Percentiles rank a stretch among this genome's conserved stretches.
Evolutionary conservation across 2,888 invertebrate genomes (phyloP).

Genomic region (Hypsopygia costalis): DNA sequence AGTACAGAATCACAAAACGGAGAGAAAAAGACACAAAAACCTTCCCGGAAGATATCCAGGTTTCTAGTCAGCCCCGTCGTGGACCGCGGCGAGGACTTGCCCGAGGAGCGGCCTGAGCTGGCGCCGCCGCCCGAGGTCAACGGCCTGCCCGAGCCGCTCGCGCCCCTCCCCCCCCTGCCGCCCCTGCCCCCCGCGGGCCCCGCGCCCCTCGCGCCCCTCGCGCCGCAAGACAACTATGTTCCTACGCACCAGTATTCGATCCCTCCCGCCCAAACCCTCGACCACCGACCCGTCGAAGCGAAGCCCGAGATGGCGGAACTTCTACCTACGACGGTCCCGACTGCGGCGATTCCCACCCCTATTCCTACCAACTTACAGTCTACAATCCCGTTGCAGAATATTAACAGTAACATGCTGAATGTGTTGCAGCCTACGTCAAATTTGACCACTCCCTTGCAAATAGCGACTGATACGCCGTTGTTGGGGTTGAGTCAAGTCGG

Average conservation of each 20-base stretch:
- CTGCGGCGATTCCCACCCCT: conserved; percentile 19
- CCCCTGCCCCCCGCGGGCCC: too few relatives aligned
- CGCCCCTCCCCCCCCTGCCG: too few relatives aligned
- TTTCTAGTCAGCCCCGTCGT: conserved; percentile 91
- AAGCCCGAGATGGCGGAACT: background rate
- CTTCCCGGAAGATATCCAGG: conserved; percentile 87
- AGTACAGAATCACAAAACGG: conserved; percentile 60
- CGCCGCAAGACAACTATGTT: conserved; percentile 31
- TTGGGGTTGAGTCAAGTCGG: conserved; percentile 60
- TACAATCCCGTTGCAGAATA: conserved; percentile 17
- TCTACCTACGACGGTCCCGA: conserved; percentile 10
- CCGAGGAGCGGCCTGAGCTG: conserved; percentile 31
- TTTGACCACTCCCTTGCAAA: conserved; percentile 62
- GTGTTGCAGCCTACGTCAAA: conserved; percentile 39
- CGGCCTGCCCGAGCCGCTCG: conserved; percentile 43
- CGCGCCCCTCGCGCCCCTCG: too few relatives aligned
- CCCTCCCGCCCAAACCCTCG: conserved; percentile 7
- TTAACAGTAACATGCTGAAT: conserved; percentile 37
- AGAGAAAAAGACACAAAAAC: conserved; percentile 72
- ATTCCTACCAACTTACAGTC: conserved; percentile 14
- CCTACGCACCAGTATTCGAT: conserved; percentile 59
- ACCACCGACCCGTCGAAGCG: conserved; percentile 1
- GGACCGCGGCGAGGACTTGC: conserved; percentile 67
- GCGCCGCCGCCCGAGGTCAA: conserved; percentile 37
- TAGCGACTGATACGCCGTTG: conserved; percentile 59